These are phyloP conservation scores for Stramonita haemastoma DNA, from an alignment of 2,888 invertebrate genomes.

Conservation along the genomic window DNA sequence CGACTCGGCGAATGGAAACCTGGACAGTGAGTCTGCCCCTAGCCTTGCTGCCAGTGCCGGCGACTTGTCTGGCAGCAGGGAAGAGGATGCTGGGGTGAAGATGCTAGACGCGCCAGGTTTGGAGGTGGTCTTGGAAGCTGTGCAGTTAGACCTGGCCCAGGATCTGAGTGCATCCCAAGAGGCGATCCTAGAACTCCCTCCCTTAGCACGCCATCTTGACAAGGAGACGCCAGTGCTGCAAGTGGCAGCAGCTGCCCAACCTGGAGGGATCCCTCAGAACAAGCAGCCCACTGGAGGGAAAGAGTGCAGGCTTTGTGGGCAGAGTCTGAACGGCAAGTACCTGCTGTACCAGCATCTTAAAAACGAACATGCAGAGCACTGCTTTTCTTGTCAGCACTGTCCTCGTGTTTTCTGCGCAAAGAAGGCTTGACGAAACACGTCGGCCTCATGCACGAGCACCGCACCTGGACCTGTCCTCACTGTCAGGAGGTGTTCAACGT, in stretches of 20 bases:
- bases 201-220: no score
- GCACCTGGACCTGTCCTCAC: background rate
- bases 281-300: no score
- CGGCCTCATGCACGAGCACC: background rate
- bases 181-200: background rate
- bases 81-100: background rate
- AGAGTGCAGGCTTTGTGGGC: background rate
- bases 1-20: background rate
- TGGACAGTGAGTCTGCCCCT: background rate
- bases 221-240: background rate
- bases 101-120: background rate
- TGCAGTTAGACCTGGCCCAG: background rate
- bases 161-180: background rate
- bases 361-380: background rate
- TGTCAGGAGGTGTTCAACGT: background rate
- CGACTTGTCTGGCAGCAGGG: no score
- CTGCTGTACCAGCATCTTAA: background rate
- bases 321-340: background rate
- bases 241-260: background rate
- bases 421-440: background rate
- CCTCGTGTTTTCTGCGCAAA: background rate
- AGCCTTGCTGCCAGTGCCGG: background rate
- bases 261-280: no score
- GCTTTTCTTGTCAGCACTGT: conserved; percentile 18
- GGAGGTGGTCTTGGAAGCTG: background rate